Base-by-base conservation (phyloP, 2,797 vertebrate genomes). In the Cryptoblepharus egeriae region DNA sequence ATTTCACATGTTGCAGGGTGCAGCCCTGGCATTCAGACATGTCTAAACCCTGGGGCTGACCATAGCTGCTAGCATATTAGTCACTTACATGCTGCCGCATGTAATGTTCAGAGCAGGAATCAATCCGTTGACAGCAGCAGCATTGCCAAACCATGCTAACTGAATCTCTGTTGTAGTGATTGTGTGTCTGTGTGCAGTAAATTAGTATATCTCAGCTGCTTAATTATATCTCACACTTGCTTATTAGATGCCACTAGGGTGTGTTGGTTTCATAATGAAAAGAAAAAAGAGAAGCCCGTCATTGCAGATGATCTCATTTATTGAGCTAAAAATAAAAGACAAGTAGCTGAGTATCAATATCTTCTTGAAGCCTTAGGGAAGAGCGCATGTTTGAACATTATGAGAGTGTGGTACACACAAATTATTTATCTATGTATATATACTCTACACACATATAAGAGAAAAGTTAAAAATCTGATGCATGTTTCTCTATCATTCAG, bases 231-330 rank as follows among this genome's bases (percentile, higher is more conserved):
- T 91, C 87, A 85, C 76, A 74, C 78, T 75, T 75, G 82, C 2
- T 85, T 84, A 84, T 80, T 80, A 18, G 45, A 79, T 85, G 86
- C 65, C 89, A 88, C 77, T 30, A 39, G 79, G 32, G 58, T 87
- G 84, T 88, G 74, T 63, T 91, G 85, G 85, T 82, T 89, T 39
- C 75, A 65, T 85, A 83, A 88, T 65, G 81, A 86, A 91, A 91
- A 87, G 39, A 26, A 76, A 88, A 89, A 83, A 80, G 86, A 91
- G 84, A 90, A 82, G 85, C 82, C n/a, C 88, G 67, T 12, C 35
- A 60, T 90, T 87, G 86, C 88, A 89, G 89, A 90, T 90, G 91
- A 88, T 92, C 89, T 35, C 37, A 82, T 93, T 90, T 86, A 87
- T 85, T 89, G 79, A 78, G 84, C 77, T 87, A 83, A 87, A 91